Evolutionary conservation across 1,140 invertebrate species (phyloP).

Genomic region (Diabrotica virgifera): DNA sequence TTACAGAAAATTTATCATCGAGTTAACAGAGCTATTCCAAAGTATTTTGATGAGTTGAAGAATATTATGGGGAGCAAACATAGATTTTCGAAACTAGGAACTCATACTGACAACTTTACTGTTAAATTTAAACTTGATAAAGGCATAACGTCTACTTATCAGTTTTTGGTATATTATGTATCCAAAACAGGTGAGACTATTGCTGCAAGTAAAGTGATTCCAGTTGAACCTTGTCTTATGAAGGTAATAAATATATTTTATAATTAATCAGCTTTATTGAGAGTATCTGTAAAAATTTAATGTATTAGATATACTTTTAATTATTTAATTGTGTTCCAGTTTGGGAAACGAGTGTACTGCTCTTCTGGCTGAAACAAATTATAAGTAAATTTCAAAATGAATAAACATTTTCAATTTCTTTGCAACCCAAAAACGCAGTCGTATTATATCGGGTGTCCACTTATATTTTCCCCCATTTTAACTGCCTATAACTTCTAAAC

Average conservation of each 20-base stretch:
- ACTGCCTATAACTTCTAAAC: too few relatives aligned
- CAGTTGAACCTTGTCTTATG: conserved; percentile 31
- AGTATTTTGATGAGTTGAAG: conserved; percentile 28
- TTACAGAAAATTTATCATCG: conserved; percentile 27
- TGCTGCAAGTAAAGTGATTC: conserved; percentile 26
- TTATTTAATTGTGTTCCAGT: background rate
- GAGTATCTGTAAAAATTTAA: background rate
- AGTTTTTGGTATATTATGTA: conserved; percentile 37
- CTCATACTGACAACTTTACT: conserved; percentile 28
- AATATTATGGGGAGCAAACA: conserved; percentile 33
- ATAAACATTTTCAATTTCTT: too few relatives aligned
- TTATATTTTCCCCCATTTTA: too few relatives aligned
- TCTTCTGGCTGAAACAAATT: too few relatives aligned
- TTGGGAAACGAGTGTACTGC: too few relatives aligned
- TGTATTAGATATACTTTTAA: background rate
- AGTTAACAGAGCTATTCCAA: conserved; percentile 25
- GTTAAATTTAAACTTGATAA: conserved; percentile 33
- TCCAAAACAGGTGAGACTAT: conserved; percentile 32
- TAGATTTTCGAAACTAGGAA: conserved; percentile 29
- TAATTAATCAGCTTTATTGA: too few relatives aligned
- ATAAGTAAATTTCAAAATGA: too few relatives aligned
- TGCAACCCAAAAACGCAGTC: too few relatives aligned
- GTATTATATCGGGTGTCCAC: too few relatives aligned
- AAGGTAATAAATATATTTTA: conserved; percentile 16
- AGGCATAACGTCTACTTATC: conserved; percentile 28